These are phyloP conservation scores for Omphaloscelis lunosa DNA, from an alignment of 2,888 invertebrate species.

Conservation along the genomic window DNA sequence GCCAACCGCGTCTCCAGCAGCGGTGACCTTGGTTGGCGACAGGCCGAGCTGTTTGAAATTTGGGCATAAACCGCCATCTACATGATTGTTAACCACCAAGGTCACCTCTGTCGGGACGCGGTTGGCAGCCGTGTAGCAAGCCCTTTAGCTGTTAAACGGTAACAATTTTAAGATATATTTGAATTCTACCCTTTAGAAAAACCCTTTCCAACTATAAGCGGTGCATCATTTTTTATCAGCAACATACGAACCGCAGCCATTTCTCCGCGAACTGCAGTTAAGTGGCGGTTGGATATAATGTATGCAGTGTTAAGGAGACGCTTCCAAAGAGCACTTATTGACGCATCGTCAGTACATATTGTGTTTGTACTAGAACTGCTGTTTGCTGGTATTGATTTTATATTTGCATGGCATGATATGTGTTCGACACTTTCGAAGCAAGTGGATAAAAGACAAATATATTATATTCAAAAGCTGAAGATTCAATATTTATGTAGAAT, in stretches of 20 bases:
- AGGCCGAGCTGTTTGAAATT: too few species aligned
- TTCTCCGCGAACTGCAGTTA: conserved; percentile 29
- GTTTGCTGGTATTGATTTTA: conserved; percentile 34
- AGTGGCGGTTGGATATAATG: conserved; percentile 40
- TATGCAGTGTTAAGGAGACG: conserved; percentile 33
- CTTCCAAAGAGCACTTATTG: conserved; percentile 24
- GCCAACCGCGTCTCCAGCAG: too few species aligned
- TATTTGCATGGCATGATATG: conserved; percentile 29
- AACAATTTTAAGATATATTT: too few species aligned
- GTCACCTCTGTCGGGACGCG: too few species aligned
- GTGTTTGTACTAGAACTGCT: conserved; percentile 3
- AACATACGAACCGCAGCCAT: background rate
- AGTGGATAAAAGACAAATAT: conserved; percentile 7
- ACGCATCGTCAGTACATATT: conserved; percentile 19
- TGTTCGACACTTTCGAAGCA: conserved; percentile 20
- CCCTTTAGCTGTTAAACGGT: too few species aligned
- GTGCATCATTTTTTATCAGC: conserved; percentile 19
- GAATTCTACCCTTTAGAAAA: background rate
- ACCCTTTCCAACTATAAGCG: background rate
- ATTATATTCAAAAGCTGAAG: conserved; percentile 4
- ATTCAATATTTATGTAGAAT: background rate
- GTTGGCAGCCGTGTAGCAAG: too few species aligned
- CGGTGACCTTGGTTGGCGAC: too few species aligned
- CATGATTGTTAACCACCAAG: too few species aligned
- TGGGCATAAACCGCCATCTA: too few species aligned